Conservation (phyloP, 2,888 invertebrate species). For the Drosophila dives region DNA sequence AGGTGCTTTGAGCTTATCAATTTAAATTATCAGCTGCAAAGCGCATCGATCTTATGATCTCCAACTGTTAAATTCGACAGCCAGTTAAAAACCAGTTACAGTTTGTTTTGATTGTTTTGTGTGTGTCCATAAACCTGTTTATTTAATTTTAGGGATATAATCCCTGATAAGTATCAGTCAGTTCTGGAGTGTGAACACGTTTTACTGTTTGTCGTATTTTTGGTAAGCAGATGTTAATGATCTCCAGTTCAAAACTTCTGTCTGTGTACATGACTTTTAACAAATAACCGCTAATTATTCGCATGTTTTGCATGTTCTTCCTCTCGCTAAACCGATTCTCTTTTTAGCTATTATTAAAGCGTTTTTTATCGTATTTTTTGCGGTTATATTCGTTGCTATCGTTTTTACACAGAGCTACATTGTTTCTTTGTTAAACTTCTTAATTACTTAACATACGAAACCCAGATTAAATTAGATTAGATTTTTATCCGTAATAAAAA, state of each 20-base stretch:
- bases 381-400: background rate
- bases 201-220: constrained; percentile 27
- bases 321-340: background rate
- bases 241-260: constrained; percentile 23
- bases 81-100: constrained; percentile 38
- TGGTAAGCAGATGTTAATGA: constrained; percentile 41
- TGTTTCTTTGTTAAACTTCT: constrained; percentile 7
- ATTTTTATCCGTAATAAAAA: background rate
- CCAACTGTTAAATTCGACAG: background rate
- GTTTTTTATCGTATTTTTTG: constrained; percentile 2
- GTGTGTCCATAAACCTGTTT: constrained; percentile 21
- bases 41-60: constrained; percentile 11
- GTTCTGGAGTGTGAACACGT: constrained; percentile 32
- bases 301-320: constrained; percentile 31
- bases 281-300: constrained; percentile 59
- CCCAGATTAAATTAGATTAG: background rate
- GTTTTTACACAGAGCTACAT: background rate
- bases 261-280: constrained; percentile 31
- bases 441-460: constrained; percentile 23
- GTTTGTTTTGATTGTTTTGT: constrained; percentile 3
- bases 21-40: constrained; percentile 1
- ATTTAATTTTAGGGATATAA: background rate
- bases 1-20: constrained; percentile 31
- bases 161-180: background rate
- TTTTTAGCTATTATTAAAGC: background rate